Conservation (phyloP, 1,140 invertebrate genomes). For the Pseudomyrmex sp. region DNA sequence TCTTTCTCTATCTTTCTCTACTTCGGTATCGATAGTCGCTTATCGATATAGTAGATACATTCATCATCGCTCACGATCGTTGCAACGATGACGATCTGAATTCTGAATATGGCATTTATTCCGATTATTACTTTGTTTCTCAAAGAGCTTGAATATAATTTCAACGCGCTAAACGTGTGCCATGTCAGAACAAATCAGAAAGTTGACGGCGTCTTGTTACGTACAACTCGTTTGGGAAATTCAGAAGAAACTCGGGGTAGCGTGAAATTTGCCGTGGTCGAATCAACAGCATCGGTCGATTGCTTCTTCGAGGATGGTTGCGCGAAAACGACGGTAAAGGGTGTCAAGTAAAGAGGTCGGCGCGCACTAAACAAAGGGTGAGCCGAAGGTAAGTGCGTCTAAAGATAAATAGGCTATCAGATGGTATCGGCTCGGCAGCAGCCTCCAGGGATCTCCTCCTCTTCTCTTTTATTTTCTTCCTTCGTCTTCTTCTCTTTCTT, state of each 20-base stretch:
- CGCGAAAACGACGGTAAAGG: slow-evolving; percentile 50
- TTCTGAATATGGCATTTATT: background rate
- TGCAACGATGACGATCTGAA: background rate
- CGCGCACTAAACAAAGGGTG: slow-evolving; percentile 61
- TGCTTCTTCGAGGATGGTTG: slow-evolving; percentile 39
- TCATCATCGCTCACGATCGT: slow-evolving; percentile 38
- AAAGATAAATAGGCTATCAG: slow-evolving; percentile 74
- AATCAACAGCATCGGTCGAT: slow-evolving; percentile 39
- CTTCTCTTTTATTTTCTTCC: background rate
- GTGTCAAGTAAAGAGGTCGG: slow-evolving; percentile 55
- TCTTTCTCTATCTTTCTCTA: slow-evolving; percentile 17
- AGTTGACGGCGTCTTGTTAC: background rate
- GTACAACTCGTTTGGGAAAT: slow-evolving; percentile 9
- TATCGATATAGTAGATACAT: slow-evolving; percentile 54
- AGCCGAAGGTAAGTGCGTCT: slow-evolving; percentile 61
- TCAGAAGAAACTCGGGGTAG: background rate
- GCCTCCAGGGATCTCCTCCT: slow-evolving; percentile 33
- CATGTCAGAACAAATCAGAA: background rate
- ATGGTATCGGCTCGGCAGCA: slow-evolving; percentile 67
- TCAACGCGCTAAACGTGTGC: background rate
- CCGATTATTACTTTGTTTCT: background rate
- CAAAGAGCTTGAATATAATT: background rate
- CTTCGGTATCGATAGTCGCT: background rate
- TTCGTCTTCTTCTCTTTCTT: background rate
- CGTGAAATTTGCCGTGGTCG: slow-evolving; percentile 9